Evolutionary conservation across 2,113 vertebrate species (phyloP).

Genomic region (Carassius gibelio): DNA sequence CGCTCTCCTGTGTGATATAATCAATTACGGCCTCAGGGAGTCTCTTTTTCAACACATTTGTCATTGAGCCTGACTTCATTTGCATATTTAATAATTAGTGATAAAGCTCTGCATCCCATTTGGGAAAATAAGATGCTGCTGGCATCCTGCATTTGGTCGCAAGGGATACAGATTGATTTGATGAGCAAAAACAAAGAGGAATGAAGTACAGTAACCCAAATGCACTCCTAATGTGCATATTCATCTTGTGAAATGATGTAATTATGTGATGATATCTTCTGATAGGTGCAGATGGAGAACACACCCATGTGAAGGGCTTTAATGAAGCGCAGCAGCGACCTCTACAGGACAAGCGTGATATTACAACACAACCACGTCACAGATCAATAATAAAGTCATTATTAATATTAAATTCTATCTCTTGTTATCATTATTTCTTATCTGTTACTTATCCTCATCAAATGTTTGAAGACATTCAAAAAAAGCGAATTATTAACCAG

Average conservation of each 20-base stretch:
- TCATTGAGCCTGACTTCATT: slow-evolving; percentile 9
- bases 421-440: no score
- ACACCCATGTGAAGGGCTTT: not conserved
- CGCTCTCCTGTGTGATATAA: not conserved
- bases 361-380: not conserved
- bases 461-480: no score
- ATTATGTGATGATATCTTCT: not conserved
- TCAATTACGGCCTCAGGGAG: not conserved
- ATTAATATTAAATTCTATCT: no score
- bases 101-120: not conserved
- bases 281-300: not conserved
- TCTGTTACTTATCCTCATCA: no score
- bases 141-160: no score
- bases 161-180: not conserved
- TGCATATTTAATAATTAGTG: slow-evolving; percentile 14
- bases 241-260: not conserved
- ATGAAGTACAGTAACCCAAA: not conserved
- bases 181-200: slow-evolving; percentile 5
- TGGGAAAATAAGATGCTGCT: not conserved
- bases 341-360: not conserved
- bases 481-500: not conserved
- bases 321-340: not conserved
- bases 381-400: no score
- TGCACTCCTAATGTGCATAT: not conserved
- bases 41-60: not conserved